phyloP scores from a whole-genome alignment of 2,113 vertebrate genomes.

The Diadophis punctatus region DNA sequence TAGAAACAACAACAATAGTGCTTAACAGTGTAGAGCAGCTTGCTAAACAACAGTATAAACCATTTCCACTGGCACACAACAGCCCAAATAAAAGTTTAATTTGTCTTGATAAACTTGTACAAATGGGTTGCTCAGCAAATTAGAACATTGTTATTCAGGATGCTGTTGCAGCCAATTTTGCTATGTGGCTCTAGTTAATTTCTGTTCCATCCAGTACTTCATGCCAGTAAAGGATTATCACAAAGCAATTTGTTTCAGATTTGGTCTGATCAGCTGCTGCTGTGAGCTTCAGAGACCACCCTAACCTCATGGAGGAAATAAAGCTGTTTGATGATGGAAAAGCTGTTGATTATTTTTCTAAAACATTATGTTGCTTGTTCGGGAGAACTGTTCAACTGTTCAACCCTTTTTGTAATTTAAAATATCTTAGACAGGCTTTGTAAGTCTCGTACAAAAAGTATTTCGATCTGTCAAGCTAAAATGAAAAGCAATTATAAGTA shows the following conservation, averaged over 20 bases:
- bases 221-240: conserved; percentile 63
- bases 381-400: conserved; percentile 27
- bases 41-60: neutral
- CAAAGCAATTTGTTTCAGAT: conserved; percentile 76
- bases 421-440: conserved; percentile 1
- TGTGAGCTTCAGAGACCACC: conserved; percentile 69
- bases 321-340: conserved; percentile 62
- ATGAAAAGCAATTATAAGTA: conserved; percentile 33
- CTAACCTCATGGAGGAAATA: conserved; percentile 64
- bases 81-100: neutral
- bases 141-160: neutral
- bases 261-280: conserved; percentile 67
- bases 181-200: conserved; percentile 44
- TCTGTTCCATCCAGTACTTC: conserved; percentile 49
- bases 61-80: neutral
- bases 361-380: conserved; percentile 54
- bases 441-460: conserved; percentile 6
- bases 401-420: conserved; percentile 27
- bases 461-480: neutral
- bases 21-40: neutral
- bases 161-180: conserved; percentile 21
- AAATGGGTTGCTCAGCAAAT: conserved; percentile 23
- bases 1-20: conserved; percentile 1
- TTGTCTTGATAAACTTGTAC: neutral
- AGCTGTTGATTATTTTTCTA: conserved; percentile 59